These are phyloP conservation scores for Caranx ignobilis DNA, from an alignment of 2,113 vertebrate species.

Conservation along the genomic window DNA sequence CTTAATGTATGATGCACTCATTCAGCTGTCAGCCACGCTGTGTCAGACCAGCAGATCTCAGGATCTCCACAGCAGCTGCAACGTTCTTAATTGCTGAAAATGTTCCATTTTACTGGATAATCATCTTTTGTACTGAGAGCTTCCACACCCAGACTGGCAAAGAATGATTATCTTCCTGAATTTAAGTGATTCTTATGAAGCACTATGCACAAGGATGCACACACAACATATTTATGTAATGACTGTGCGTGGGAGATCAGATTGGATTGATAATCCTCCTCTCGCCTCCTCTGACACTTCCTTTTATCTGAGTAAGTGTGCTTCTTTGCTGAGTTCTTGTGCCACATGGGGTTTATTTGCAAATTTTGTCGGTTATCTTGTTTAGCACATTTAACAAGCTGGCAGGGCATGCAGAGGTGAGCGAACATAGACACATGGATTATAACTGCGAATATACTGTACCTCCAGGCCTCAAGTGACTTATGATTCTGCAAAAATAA, in stretches of 20 bases:
- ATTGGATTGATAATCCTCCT: slow-evolving; percentile 57
- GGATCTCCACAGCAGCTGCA: slow-evolving; percentile 22
- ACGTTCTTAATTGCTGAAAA: slow-evolving; percentile 43
- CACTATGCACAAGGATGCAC: slow-evolving; percentile 34
- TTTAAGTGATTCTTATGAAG: slow-evolving; percentile 55
- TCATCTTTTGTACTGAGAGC: slow-evolving; percentile 43
- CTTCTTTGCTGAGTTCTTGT: slow-evolving; percentile 33
- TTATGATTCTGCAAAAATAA: slow-evolving; percentile 22
- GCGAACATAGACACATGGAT: slow-evolving; percentile 16
- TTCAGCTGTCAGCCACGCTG: slow-evolving; percentile 11
- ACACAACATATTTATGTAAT: slow-evolving; percentile 52
- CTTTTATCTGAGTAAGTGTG: slow-evolving; percentile 44
- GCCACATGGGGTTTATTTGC: slow-evolving; percentile 49
- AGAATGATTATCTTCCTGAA: slow-evolving; percentile 41
- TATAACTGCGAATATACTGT: slow-evolving; percentile 5
- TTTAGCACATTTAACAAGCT: slow-evolving; percentile 47
- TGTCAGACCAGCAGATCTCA: slow-evolving; percentile 19
- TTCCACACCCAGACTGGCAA: slow-evolving; percentile 26
- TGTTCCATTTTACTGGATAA: slow-evolving; percentile 56
- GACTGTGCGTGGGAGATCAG: slow-evolving; percentile 52
- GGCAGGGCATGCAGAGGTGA: slow-evolving; percentile 34
- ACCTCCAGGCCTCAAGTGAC: neutral
- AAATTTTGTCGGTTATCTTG: slow-evolving; percentile 61
- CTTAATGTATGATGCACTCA: slow-evolving; percentile 12
- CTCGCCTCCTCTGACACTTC: slow-evolving; percentile 50